Evolutionary conservation across 2,888 invertebrate species (phyloP).

Genomic region (Protodeltote pygarga): DNA sequence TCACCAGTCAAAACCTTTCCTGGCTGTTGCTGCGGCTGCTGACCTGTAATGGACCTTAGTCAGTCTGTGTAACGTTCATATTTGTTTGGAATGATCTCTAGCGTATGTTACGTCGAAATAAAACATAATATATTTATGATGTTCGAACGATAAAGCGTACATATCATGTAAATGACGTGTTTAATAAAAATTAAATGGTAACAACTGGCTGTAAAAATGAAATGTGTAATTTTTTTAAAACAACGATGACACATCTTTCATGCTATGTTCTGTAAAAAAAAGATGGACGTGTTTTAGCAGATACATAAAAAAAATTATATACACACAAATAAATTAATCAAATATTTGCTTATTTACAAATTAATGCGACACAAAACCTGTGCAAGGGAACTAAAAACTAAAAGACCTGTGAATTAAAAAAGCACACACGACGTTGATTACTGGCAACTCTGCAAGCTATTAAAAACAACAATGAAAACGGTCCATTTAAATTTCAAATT

Average conservation of each 20-base stretch:
- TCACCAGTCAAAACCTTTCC: constrained; percentile 96
- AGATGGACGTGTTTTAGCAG: constrained; percentile 31
- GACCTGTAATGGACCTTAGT: constrained; percentile 63
- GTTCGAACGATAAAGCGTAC: no score
- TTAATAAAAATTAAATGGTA: constrained; percentile 9
- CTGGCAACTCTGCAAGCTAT: constrained; percentile 52
- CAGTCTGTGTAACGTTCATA: constrained; percentile 21
- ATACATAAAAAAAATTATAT: constrained; percentile 29
- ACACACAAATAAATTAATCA: constrained; percentile 28
- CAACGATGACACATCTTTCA: constrained; percentile 7
- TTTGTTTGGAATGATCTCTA: not conserved
- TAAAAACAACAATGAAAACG: constrained; percentile 57
- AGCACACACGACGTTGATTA: constrained; percentile 48
- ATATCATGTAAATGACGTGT: no score
- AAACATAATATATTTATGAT: no score
- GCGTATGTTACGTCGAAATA: no score
- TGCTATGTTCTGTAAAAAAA: constrained; percentile 26
- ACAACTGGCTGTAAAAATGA: constrained; percentile 21
- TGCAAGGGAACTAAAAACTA: constrained; percentile 41
- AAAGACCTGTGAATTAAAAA: constrained; percentile 42
- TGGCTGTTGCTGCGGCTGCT: constrained; percentile 73
- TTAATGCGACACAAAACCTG: constrained; percentile 45
- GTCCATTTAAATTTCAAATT: constrained; percentile 66
- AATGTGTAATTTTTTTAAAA: constrained; percentile 7
- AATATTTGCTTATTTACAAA: constrained; percentile 47